Conservation (phyloP, 1,140 invertebrate genomes). For the Sycophila sp. region DNA sequence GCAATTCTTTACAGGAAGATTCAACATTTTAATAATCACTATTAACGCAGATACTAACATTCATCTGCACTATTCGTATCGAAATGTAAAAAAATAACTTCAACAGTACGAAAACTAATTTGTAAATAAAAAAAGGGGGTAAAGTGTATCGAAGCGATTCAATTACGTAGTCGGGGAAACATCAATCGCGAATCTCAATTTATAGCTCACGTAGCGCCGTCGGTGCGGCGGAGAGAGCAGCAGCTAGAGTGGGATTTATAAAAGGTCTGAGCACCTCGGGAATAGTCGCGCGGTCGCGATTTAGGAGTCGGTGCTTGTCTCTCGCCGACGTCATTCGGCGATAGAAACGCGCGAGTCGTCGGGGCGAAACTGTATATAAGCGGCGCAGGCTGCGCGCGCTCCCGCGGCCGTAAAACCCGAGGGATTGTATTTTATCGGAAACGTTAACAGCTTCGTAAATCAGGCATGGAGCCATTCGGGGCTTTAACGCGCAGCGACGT, state of each 20-base stretch:
- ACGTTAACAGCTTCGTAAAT: conserved; percentile 64
- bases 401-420: conserved; percentile 45
- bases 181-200: background rate
- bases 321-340: background rate
- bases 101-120: no score
- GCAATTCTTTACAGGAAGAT: no score
- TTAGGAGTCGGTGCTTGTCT: conserved; percentile 18
- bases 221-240: background rate
- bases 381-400: background rate
- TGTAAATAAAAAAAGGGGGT: no score
- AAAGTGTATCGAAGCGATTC: no score
- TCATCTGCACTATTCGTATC: no score
- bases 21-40: no score
- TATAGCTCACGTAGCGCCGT: no score
- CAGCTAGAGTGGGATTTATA: conserved; percentile 3
- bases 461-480: conserved; percentile 53
- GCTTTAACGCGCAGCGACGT: conserved; percentile 45
- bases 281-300: conserved; percentile 22
- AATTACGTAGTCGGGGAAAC: no score
- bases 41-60: no score
- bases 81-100: no score
- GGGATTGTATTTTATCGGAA: conserved; percentile 62
- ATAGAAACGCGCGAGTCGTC: conserved; percentile 23
- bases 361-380: conserved; percentile 1
- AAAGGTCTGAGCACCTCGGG: conserved; percentile 21